These are phyloP conservation scores for Pelobates cultripes DNA, from an alignment of 2,797 vertebrate genomes.

Conservation along the genomic window DNA sequence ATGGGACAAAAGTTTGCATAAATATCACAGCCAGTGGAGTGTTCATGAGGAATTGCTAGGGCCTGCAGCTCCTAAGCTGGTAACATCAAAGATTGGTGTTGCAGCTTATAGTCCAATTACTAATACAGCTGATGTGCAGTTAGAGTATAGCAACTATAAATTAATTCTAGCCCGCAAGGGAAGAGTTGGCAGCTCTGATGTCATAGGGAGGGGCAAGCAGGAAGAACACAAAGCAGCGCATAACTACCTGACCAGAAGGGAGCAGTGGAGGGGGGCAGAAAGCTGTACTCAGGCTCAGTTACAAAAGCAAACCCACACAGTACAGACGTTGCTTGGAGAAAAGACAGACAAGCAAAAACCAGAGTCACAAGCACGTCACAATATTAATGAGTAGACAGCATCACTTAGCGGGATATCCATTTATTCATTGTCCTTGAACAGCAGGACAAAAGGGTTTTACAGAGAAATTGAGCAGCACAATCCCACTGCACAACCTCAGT, in stretches of 20 bases:
- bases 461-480: no score
- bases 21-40: no score
- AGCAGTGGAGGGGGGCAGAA: constrained; percentile 95
- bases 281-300: constrained; percentile 95
- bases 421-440: neutral
- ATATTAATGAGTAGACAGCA: constrained; percentile 3
- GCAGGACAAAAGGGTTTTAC: neutral
- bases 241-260: constrained; percentile 99
- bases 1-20: no score
- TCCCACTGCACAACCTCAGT: no score
- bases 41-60: no score
- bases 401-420: neutral
- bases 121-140: no score
- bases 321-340: constrained; percentile 88
- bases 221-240: constrained; percentile 64
- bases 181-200: constrained; percentile 17
- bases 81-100: no score
- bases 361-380: constrained; percentile 56
- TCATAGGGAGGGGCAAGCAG: constrained; percentile 12
- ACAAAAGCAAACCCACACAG: constrained; percentile 96
- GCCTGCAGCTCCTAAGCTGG: no score
- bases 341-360: constrained; percentile 82
- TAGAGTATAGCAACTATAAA: no score
- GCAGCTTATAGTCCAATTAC: no score
- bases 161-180: neutral